Base-by-base conservation (phyloP, 2,797 vertebrate species). In the Passerculus sandwichensis region DNA sequence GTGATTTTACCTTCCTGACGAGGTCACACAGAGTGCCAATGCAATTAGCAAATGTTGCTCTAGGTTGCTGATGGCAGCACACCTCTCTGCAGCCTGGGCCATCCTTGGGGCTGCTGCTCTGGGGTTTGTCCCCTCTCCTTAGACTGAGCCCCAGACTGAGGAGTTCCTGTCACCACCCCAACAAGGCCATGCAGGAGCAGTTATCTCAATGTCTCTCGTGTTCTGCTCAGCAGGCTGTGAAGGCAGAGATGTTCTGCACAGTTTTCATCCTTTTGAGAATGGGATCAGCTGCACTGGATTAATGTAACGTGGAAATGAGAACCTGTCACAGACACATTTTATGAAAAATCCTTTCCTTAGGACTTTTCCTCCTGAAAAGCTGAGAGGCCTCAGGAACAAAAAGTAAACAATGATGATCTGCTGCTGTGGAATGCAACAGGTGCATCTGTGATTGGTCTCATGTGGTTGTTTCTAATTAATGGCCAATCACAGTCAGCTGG, bases 1-100 rank as follows among this genome's bases (percentile, higher is more conserved):
- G 67, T 53, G 79, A 85, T 93, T 93, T 90, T 95, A 71, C 92
- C 90, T 96, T 91, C 91, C 88, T 95, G 93, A 40, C 2, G 9
- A 42, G 95, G 96, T 96, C 90, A 82, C 48, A 6, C 34, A 32
- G 80, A 93, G 92, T 93, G 80, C 92, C 94, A 96, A 93, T 92
- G 74, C 74, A 54, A 60, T 96, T 95, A 73, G 36, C 67, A 79
- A 30, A 32, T 67, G 14, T 6, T 50, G 64, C 66, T 79, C 15
- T 54, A 3, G 1, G 7, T 79, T 65, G 29, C 19, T 47, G 50
- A 5, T 21, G 62, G 86, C 67, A 36, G 25, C 87, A 56, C 73
- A 90, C 85, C 93, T 91, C 19, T 1, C 59, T 89, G 25, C 51
- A 67, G 38, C 67, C n/a, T 1, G 51, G 50, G 53, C 36, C 38